Evolutionary conservation across 2,113 vertebrate species (phyloP), one percentile per base, ranked within the genome.

Genomic region (Phylloscopus trochiloides): DNA sequence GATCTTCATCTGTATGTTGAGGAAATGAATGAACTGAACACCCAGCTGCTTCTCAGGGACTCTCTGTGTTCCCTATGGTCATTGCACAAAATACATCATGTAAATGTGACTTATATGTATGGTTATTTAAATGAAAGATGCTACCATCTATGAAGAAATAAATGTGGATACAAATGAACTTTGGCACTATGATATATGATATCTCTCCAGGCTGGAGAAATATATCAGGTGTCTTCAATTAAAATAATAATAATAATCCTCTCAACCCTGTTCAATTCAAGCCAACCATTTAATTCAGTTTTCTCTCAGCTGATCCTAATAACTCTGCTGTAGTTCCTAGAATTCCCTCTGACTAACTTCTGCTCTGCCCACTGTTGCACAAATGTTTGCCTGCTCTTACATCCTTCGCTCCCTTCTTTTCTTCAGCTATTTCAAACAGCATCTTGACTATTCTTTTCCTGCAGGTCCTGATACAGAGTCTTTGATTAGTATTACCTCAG

Each of bases 201-300:
- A 45, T 19, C 28, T 73, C 40, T 72, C 17, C n/a, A 82, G 54
- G 36, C 66, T 91, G 77, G 52, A 63, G 48, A 95, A 91, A 82
- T 90, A 55, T 72, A 96, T 81, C 73, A 93, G 65, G 61, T 85
- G 77, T 79, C 70, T 93, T 95, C 90, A 96, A 94, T 95, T 91
- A 97, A 94, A 88, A 92, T 86, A 91, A 88, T 61, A 48, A 54
- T 42, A 65, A 54, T 82, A 72, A 67, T 77, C 63, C 5, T 89
- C 40, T 85, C 62, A 92, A 24, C 12, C 25, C 28, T 65, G 58
- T 68, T 92, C 77, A 67, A 7, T 84, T 86, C 52, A 90, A 90
- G 48, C 42, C 57, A 96, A 66, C 19, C 31, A 65, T 94, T 94
- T 93, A 87, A 90, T 90, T 82, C 36, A 38, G 36, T 94, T 93